A percentile compares a stretch with the other conserved stretches of the same genome.
phyloP scores from a whole-genome alignment of 2,797 vertebrate species.

The Myoxocephalus aenaeus region DNA sequence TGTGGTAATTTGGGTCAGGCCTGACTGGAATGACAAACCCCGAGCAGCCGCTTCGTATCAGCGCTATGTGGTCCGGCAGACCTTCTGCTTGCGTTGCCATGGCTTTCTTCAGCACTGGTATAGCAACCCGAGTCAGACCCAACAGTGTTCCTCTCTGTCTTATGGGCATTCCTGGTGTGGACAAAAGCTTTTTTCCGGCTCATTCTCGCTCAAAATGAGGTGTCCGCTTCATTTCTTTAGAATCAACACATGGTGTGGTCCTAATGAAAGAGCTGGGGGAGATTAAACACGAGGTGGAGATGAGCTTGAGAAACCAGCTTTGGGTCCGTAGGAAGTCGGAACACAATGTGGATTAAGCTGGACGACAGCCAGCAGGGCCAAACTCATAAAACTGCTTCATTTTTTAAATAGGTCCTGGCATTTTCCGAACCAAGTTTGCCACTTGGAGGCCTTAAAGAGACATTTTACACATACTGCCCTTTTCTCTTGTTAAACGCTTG shows the following conservation, averaged over 20 bases:
- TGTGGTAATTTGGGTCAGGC: constrained; percentile 85
- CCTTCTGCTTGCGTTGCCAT: constrained; percentile 85
- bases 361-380: constrained; percentile 57
- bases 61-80: constrained; percentile 73
- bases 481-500: constrained; percentile 69
- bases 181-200: constrained; percentile 74
- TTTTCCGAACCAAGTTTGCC: constrained; percentile 53
- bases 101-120: constrained; percentile 78
- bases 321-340: constrained; percentile 70
- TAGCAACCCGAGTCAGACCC: constrained; percentile 76
- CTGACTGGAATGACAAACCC: constrained; percentile 86
- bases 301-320: constrained; percentile 77
- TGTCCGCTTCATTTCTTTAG: constrained; percentile 79
- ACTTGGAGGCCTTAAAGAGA: constrained; percentile 62
- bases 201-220: constrained; percentile 80
- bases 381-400: constrained; percentile 64
- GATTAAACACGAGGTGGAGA: constrained; percentile 80
- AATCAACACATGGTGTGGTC: constrained; percentile 79
- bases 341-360: constrained; percentile 75
- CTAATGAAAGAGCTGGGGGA: constrained; percentile 75
- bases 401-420: constrained; percentile 56
- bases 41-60: constrained; percentile 66
- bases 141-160: constrained; percentile 78
- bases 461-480: constrained; percentile 72
- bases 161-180: constrained; percentile 73